Evolutionary conservation across 1,140 invertebrate genomes (phyloP).

Genomic region (Carposina sasakii): DNA sequence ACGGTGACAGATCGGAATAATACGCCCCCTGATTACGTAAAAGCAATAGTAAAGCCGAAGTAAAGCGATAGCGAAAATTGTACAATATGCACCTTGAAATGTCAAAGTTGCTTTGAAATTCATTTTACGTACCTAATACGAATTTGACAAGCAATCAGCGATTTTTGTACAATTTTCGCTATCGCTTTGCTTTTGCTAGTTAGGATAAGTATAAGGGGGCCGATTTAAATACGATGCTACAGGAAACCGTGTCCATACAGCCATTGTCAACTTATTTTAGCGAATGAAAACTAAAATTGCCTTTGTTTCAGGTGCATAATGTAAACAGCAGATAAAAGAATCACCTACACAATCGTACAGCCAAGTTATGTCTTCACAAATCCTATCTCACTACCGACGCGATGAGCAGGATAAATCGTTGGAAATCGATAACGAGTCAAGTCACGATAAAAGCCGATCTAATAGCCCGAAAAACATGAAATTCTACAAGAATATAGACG

Average conservation of each 20-base stretch:
- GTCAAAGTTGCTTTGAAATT: too few species aligned
- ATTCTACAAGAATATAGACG: slow-evolving; percentile 46
- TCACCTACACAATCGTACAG: too few species aligned
- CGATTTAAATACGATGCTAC: not conserved
- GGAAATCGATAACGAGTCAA: slow-evolving; percentile 51
- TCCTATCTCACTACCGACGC: slow-evolving; percentile 46
- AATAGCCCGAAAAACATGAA: slow-evolving; percentile 57
- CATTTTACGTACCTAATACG: too few species aligned
- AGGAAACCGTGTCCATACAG: not conserved
- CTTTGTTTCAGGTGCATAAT: not conserved
- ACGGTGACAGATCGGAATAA: too few species aligned
- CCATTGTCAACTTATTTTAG: not conserved
- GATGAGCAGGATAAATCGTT: slow-evolving; percentile 41
- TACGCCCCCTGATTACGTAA: too few species aligned
- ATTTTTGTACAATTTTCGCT: not conserved
- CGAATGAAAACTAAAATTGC: not conserved
- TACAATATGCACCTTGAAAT: too few species aligned
- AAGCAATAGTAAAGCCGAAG: too few species aligned
- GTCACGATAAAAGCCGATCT: slow-evolving; percentile 39
- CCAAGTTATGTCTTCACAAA: slow-evolving; percentile 55
- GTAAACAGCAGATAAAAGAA: too few species aligned
- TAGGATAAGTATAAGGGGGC: not conserved
- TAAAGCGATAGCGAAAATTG: too few species aligned
- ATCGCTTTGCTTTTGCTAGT: not conserved
- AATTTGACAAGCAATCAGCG: too few species aligned